Evolutionary conservation across 2,888 invertebrate genomes (phyloP).

Genomic region (Rhamnusium bicolor): DNA sequence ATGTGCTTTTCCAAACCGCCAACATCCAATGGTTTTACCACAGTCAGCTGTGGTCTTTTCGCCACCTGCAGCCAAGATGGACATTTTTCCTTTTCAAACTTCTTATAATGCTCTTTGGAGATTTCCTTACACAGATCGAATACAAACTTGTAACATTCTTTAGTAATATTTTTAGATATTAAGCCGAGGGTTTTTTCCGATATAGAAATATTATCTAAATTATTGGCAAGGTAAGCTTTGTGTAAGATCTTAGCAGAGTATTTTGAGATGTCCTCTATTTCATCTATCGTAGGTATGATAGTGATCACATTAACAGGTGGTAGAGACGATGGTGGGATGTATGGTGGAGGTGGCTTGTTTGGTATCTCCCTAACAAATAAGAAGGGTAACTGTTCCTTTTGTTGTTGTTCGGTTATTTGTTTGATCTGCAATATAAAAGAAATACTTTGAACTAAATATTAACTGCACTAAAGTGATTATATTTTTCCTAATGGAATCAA

Average conservation of each 20-base stretch:
- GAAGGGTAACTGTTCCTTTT: slow-evolving; percentile 67
- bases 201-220: slow-evolving; percentile 61
- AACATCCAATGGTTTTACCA: slow-evolving; percentile 71
- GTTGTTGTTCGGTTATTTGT: slow-evolving; percentile 72
- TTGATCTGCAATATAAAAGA: slow-evolving; percentile 71
- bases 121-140: slow-evolving; percentile 78
- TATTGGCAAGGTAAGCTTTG: slow-evolving; percentile 67
- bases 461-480: too few relatives aligned
- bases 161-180: slow-evolving; percentile 65
- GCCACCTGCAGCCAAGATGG: slow-evolving; percentile 73
- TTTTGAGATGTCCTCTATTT: slow-evolving; percentile 71
- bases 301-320: slow-evolving; percentile 58
- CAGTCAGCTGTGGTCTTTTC: slow-evolving; percentile 65
- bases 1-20: slow-evolving; percentile 72
- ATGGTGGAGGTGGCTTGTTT: slow-evolving; percentile 84
- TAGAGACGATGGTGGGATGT: slow-evolving; percentile 76
- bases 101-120: slow-evolving; percentile 72
- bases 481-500: too few relatives aligned
- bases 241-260: slow-evolving; percentile 71
- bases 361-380: slow-evolving; percentile 79
- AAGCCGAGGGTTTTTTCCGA: slow-evolving; percentile 62
- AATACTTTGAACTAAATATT: too few relatives aligned
- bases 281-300: slow-evolving; percentile 71
- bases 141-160: slow-evolving; percentile 75
- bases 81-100: slow-evolving; percentile 68